Evolutionary conservation across 2,888 invertebrate species (phyloP).

Genomic region (Omphaloscelis lunosa): DNA sequence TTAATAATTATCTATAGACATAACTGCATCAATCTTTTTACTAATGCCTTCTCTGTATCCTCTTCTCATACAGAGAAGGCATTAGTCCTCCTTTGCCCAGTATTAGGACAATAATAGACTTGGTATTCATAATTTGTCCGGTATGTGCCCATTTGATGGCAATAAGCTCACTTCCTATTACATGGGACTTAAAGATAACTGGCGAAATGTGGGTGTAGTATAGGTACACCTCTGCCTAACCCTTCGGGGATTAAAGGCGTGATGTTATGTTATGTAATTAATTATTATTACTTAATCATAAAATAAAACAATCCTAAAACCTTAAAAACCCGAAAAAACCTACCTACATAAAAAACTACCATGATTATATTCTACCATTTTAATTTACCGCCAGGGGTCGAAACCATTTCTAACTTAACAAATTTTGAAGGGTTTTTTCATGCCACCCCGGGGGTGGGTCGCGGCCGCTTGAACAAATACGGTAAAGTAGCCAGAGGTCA

Average conservation of each 20-base stretch:
- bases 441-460: conserved; percentile 58
- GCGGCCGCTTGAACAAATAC: conserved; percentile 73
- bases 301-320: neutral
- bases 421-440: conserved; percentile 65
- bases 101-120: neutral
- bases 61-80: no score
- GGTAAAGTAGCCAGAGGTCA: conserved; percentile 72
- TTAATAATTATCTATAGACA: no score
- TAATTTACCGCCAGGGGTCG: conserved; percentile 58
- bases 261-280: no score
- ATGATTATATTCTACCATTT: conserved; percentile 47
- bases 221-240: no score
- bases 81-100: neutral
- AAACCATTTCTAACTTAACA: conserved; percentile 63
- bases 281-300: neutral
- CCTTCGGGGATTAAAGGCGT: no score
- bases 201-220: no score
- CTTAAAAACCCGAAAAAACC: conserved; percentile 5
- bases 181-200: no score
- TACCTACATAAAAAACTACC: conserved; percentile 41
- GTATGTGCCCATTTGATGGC: no score
- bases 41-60: neutral
- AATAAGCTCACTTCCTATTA: no score
- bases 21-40: no score
- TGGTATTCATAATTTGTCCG: no score